Conservation (phyloP, 2,113 vertebrate species). For the Tragulus kanchil region DNA sequence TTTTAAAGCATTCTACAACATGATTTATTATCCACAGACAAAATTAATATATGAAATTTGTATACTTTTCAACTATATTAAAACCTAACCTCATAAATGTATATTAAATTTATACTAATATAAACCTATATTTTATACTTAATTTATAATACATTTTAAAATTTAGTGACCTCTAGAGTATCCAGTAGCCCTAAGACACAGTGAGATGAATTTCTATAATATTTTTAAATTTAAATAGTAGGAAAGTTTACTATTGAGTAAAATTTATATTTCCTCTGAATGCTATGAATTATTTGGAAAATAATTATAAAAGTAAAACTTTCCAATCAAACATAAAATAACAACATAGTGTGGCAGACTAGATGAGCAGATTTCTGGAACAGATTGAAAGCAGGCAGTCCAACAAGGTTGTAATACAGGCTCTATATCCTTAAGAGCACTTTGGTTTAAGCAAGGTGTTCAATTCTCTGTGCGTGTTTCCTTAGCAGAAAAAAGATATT, state of each 20-base stretch:
- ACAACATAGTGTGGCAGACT: neutral
- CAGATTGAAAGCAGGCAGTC: neutral
- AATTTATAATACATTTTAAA: neutral
- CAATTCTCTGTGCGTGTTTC: neutral
- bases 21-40: neutral
- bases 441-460: neutral
- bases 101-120: neutral
- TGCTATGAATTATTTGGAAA: neutral
- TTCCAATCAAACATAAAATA: neutral
- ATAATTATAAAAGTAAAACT: neutral
- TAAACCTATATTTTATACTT: neutral
- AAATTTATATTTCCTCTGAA: neutral
- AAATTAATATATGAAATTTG: neutral
- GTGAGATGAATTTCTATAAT: neutral
- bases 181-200: neutral
- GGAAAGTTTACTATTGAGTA: neutral
- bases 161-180: conserved; percentile 43
- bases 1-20: neutral
- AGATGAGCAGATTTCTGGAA: neutral
- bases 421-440: neutral
- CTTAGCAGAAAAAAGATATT: neutral
- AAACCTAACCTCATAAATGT: neutral
- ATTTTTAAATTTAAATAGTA: neutral
- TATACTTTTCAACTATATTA: neutral
- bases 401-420: neutral